Evolutionary conservation across 1,140 invertebrate species (phyloP).

Genomic region (Apis florea): DNA sequence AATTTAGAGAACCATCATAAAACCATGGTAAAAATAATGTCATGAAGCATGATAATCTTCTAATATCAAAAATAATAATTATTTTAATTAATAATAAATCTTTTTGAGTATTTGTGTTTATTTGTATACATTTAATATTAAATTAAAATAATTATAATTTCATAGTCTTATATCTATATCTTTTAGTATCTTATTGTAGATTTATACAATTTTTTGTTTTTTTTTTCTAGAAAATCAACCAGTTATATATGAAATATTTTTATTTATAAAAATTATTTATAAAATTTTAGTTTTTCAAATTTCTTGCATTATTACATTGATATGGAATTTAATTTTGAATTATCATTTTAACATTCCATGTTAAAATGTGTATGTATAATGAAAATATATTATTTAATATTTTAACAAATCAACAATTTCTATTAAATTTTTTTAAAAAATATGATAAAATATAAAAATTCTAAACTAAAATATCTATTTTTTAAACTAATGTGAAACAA

Average conservation of each 20-base stretch:
- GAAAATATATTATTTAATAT: neutral
- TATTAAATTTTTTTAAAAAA: neutral
- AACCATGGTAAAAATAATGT: slow-evolving; percentile 77
- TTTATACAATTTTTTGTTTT: slow-evolving; percentile 48
- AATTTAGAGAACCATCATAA: slow-evolving; percentile 78
- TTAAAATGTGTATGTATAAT: slow-evolving; percentile 8
- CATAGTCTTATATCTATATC: slow-evolving; percentile 54
- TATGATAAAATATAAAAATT: neutral
- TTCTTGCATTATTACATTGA: slow-evolving; percentile 44
- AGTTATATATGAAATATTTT: slow-evolving; percentile 30
- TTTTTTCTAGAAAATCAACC: slow-evolving; percentile 15
- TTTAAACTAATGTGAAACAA: neutral
- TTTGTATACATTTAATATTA: slow-evolving; percentile 65
- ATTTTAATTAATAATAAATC: slow-evolving; percentile 54
- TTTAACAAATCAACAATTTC: neutral
- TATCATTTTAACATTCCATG: slow-evolving; percentile 66
- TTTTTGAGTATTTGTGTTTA: slow-evolving; percentile 57
- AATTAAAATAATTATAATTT: slow-evolving; percentile 72
- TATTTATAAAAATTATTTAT: too few species aligned
- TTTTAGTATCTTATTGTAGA: slow-evolving; percentile 71
- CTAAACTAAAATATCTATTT: neutral
- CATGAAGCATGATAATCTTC: slow-evolving; percentile 78
- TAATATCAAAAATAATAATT: slow-evolving; percentile 61
- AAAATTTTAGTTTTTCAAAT: slow-evolving; percentile 32
- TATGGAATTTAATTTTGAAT: slow-evolving; percentile 50